Base-by-base conservation (phyloP, 2,113 vertebrate genomes). In the Capricornis sumatraensis region DNA sequence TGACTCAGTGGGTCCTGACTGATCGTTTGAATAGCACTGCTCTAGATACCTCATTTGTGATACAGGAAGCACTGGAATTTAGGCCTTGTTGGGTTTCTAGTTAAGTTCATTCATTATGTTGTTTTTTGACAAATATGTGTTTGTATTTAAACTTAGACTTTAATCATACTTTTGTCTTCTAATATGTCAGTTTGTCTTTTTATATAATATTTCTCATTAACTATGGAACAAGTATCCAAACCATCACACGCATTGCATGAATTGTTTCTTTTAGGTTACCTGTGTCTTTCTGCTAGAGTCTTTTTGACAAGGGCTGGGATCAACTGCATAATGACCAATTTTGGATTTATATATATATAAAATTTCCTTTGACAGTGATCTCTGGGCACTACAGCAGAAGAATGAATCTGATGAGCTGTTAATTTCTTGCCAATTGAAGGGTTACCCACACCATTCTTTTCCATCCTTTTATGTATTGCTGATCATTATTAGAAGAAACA, bases 401-500 rank as follows among this genome's bases (percentile, higher is more conserved):
- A 88, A 19, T 43, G 89, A 43, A 23, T 79, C 52, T 45, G 9
- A 7, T 71, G 71, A 90, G 23, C 13, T 40, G 5, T 43, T 76
- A 76, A 27, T 76, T 76, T 16, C 33, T 89, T 84, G 33, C 60
- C 12, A 53, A 0, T 40, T 87, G 33, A 71, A 19, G 78, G 36
- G 62, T 55, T 91, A 84, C 36, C 40, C 62, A 13, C 30, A 76
- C 43, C 36, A 23, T 90, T 91, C 30, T 88, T 86, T 86, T 47
- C 36, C 94, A 52, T 40, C 5, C 81, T 89, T 96, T 93, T 81
- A 53, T 43, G 83, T 79, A 40, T 60, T 97, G 74, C 40, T 91
- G 36, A 60, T 87, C 21, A n/a, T 62, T 92, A 83, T 87, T 94
- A 85, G 50, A 96, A 95, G 47, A 27, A 95, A 88, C 36, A 85